phyloP scores from a whole-genome alignment of 2,888 invertebrate species.

The Caenorhabditis panamensis region DNA sequence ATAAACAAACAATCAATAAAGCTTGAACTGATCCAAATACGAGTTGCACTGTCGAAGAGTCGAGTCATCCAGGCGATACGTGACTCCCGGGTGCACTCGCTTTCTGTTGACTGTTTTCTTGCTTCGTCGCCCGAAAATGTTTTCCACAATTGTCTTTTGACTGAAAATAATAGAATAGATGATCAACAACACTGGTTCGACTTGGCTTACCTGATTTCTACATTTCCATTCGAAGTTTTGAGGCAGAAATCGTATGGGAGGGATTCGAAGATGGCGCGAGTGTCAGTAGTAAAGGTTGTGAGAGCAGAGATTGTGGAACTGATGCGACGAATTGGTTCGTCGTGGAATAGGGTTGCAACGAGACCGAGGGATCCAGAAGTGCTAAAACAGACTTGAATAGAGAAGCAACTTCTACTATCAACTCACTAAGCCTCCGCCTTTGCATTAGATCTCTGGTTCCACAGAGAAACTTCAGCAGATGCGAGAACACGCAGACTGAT shows the following conservation, averaged over 20 bases:
- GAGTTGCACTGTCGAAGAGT: constrained; percentile 46
- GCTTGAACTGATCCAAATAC: constrained; percentile 50
- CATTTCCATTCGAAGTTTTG: constrained; percentile 37
- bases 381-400: constrained; percentile 35
- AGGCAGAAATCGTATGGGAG: constrained; percentile 56
- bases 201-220: constrained; percentile 26
- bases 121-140: constrained; percentile 1
- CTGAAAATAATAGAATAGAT: not conserved
- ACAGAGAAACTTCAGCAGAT: constrained; percentile 64
- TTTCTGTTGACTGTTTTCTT: constrained; percentile 34
- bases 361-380: constrained; percentile 50
- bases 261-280: constrained; percentile 39
- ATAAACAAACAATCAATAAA: constrained; percentile 20
- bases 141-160: constrained; percentile 42
- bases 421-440: constrained; percentile 63
- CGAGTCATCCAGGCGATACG: constrained; percentile 45
- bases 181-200: not conserved
- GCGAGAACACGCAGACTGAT: constrained; percentile 56
- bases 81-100: constrained; percentile 41
- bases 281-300: constrained; percentile 43
- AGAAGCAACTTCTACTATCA: not conserved
- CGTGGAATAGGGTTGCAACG: constrained; percentile 37
- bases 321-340: constrained; percentile 41
- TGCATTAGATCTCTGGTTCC: constrained; percentile 62
- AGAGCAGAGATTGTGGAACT: constrained; percentile 45